Conservation (phyloP, 2,113 vertebrate genomes). For the Mola mola region DNA sequence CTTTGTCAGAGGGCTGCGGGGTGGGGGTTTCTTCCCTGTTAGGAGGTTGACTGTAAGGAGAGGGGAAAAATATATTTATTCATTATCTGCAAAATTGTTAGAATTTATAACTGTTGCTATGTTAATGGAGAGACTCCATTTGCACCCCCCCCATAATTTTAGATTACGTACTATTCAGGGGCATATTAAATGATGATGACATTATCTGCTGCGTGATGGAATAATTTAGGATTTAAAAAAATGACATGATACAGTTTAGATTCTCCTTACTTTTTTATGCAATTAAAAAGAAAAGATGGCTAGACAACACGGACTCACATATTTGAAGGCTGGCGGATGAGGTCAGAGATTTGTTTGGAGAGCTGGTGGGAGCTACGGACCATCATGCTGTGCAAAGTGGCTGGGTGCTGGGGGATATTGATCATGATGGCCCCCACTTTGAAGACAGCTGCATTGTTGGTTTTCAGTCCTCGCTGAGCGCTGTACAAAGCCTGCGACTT, state of each 20-base stretch:
- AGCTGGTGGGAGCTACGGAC: constrained; percentile 98
- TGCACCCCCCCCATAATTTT: background rate
- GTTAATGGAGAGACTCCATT: background rate
- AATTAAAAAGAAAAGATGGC: background rate
- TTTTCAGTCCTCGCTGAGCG: constrained; percentile 93
- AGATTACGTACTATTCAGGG: background rate
- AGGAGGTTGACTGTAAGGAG: constrained; percentile 83
- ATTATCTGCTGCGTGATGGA: background rate
- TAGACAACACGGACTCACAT: constrained; percentile 75
- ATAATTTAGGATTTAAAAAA: background rate
- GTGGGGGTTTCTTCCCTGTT: constrained; percentile 91
- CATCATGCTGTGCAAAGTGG: constrained; percentile 99
- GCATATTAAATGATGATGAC: background rate
- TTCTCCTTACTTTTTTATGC: background rate
- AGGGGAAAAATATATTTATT: background rate
- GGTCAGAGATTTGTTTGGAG: constrained; percentile 98
- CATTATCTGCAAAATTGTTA: background rate
- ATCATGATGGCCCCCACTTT: constrained; percentile 97
- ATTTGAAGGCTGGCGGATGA: constrained; percentile 94
- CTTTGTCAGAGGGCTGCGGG: constrained; percentile 90
- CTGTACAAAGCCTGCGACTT: constrained; percentile 98
- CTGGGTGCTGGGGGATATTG: constrained; percentile 98
- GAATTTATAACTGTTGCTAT: background rate
- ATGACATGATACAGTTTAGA: background rate
- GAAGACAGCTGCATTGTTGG: constrained; percentile 94